Evolutionary conservation across 2,888 invertebrate genomes (phyloP).

Genomic region (Prosapia bicincta): DNA sequence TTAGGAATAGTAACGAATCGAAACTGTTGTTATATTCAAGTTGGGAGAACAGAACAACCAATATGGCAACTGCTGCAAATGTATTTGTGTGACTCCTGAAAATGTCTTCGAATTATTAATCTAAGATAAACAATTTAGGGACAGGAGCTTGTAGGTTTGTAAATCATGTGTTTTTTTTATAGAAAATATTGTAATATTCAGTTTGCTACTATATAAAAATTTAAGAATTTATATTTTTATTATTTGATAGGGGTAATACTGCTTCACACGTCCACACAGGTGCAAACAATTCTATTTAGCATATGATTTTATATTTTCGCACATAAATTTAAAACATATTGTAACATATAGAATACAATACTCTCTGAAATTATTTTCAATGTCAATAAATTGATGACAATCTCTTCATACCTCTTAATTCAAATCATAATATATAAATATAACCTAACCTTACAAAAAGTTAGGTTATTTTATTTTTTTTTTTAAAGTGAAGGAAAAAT

Average conservation of each 20-base stretch:
- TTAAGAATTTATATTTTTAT: not conserved
- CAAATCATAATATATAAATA: not conserved
- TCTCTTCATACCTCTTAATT: not conserved
- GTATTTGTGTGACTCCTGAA: conserved; percentile 35
- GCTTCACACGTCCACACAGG: conserved; percentile 2
- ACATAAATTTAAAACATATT: too few species aligned
- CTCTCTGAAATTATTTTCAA: not conserved
- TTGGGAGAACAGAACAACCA: conserved; percentile 32
- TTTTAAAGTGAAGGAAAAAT: not conserved
- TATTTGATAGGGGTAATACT: not conserved
- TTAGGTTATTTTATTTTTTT: not conserved
- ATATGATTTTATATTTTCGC: not conserved
- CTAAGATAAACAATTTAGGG: conserved; percentile 6
- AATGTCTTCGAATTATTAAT: conserved; percentile 31
- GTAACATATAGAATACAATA: not conserved
- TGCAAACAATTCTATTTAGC: not conserved
- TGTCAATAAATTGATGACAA: not conserved
- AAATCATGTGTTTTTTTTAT: not conserved
- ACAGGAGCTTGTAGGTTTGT: conserved; percentile 21
- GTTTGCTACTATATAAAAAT: not conserved
- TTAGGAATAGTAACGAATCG: conserved; percentile 1
- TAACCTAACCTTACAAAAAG: not conserved
- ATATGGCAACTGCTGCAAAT: conserved; percentile 35
- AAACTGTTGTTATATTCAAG: conserved; percentile 7
- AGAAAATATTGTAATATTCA: not conserved